These are phyloP conservation scores for Pachliopta kotzebuea DNA, from an alignment of 2,888 invertebrate genomes.

Conservation along the genomic window DNA sequence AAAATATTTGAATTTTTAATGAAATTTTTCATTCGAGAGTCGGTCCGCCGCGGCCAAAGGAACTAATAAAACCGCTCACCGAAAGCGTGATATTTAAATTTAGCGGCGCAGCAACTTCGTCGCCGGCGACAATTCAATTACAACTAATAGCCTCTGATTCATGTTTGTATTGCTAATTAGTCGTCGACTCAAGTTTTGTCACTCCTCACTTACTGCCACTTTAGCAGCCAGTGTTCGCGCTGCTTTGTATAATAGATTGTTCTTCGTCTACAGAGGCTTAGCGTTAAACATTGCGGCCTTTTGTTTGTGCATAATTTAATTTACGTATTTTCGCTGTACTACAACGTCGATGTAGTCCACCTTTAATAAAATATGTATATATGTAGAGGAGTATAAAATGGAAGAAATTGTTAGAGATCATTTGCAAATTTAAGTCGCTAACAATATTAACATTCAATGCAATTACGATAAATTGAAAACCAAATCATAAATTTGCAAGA, in stretches of 20 bases:
- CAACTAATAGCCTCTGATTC: conserved; percentile 80
- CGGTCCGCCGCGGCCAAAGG: conserved; percentile 33
- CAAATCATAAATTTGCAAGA: too few relatives aligned
- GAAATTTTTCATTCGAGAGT: conserved; percentile 33
- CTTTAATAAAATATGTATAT: too few relatives aligned
- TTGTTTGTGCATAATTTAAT: conserved; percentile 61
- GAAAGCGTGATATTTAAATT: conserved; percentile 76
- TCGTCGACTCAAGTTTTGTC: conserved; percentile 78
- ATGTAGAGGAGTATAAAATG: too few relatives aligned
- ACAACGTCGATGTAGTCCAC: conserved; percentile 9
- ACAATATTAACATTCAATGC: too few relatives aligned
- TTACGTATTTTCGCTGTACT: conserved; percentile 44
- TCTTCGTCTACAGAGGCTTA: conserved; percentile 55
- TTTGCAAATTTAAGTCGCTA: too few relatives aligned
- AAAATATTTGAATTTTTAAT: conserved; percentile 36
- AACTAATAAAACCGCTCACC: conserved; percentile 57
- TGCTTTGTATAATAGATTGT: conserved; percentile 70
- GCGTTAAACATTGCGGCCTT: conserved; percentile 51
- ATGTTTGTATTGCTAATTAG: conserved; percentile 81
- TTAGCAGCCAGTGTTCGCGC: conserved; percentile 48
- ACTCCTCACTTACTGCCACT: conserved; percentile 69
- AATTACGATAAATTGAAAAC: too few relatives aligned
- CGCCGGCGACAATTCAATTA: conserved; percentile 77
- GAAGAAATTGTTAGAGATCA: too few relatives aligned
- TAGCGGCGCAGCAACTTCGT: conserved; percentile 68